Base-by-base conservation (phyloP, 2,888 invertebrate species). In the Anthoptus insignis region DNA sequence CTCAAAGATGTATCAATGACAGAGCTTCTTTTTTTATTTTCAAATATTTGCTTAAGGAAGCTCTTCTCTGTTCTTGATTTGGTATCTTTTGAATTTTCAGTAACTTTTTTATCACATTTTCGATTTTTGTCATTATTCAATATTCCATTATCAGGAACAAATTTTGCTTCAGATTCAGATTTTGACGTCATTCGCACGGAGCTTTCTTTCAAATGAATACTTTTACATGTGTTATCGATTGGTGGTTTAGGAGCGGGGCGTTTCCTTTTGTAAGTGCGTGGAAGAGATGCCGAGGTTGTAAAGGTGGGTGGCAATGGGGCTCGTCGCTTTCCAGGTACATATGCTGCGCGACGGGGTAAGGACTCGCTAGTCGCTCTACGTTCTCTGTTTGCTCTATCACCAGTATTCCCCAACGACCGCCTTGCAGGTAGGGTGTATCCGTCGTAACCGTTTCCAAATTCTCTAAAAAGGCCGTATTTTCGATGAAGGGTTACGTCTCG, bases 291-390 rank as follows among this genome's bases (percentile, higher is more conserved):
- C 1, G 73, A 73, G 50, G 68, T 58, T 19, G 74, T 82, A 69
- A 68, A 87, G n/a, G 76, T 80, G 0, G 96, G 97, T 5, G 97
- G 97, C 70, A 93, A 94, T 0, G 97, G 97, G 0, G 97, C 97
- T 77, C 94, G 95, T 56, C 97, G 87, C 82, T 97, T 97, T 22
- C 97, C 97, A 72, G 96, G 96, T 0, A 97, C 97, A 88, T 97
- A 96, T 4, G 94, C 94, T 9, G 95, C 93, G 71, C 94, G 94
- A 52, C 94, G 93, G 67, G 94, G 94, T 71, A 94, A 93, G 22
- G 94, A 93, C 84, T 96, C 95, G 78, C 95, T 96, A n/a, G 94
- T 92, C 21, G 95, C 94, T 74, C 95, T 88, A 47, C 95, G 87
- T 34, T 91, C 90, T 56, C 91, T 85, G 27, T 83, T 79, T 71